Evolutionary conservation across 2,888 invertebrate species (phyloP).

Genomic region (Cheilosia scutellata): DNA sequence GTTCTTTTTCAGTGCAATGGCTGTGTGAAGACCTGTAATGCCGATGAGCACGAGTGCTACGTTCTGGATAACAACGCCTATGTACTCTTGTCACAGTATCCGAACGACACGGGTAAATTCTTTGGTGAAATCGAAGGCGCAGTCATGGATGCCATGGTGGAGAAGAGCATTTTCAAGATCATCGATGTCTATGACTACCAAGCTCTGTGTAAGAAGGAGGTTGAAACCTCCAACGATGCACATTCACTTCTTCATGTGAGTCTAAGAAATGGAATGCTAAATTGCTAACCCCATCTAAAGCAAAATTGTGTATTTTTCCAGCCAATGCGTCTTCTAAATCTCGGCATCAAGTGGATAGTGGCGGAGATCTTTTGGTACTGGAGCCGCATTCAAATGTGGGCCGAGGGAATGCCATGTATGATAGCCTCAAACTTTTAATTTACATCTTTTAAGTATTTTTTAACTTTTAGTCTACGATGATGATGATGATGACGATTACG

Average conservation of each 20-base stretch:
- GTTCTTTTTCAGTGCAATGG: constrained; percentile 83
- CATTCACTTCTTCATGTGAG: constrained; percentile 80
- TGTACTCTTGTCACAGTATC: constrained; percentile 88
- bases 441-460: constrained; percentile 37
- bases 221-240: constrained; percentile 81
- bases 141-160: constrained; percentile 90
- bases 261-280: not conserved
- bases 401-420: constrained; percentile 82
- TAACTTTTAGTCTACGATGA: constrained; percentile 82
- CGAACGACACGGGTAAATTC: constrained; percentile 91
- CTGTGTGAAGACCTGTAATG: constrained; percentile 86
- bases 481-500: constrained; percentile 83
- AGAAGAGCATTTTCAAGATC: constrained; percentile 89
- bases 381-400: constrained; percentile 82
- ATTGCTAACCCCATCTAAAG: not conserved
- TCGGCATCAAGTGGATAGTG: constrained; percentile 84
- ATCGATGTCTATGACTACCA: constrained; percentile 94
- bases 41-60: constrained; percentile 90
- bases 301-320: constrained; percentile 77
- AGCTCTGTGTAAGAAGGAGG: constrained; percentile 88
- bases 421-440: constrained; percentile 39
- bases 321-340: constrained; percentile 83
- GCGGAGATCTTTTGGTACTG: constrained; percentile 82
- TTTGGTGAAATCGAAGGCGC: constrained; percentile 93
- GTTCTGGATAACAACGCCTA: constrained; percentile 97